A percentile compares a stretch with the other conserved stretches of the same genome.
These are phyloP conservation scores for Helicoverpa armigera DNA, from an alignment of 1,140 invertebrate genomes.

Conservation along the genomic window DNA sequence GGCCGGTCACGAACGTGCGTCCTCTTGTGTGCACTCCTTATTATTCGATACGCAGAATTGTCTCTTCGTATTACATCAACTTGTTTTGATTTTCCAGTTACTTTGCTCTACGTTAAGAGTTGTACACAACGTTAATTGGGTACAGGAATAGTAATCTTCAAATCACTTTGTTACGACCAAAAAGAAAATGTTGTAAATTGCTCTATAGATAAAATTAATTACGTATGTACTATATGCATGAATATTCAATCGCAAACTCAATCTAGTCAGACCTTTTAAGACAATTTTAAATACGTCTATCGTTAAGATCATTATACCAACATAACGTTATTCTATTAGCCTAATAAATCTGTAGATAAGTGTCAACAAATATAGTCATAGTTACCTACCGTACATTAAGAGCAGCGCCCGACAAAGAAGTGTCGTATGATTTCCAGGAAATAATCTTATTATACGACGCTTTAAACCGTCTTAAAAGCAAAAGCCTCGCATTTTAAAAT, in stretches of 20 bases:
- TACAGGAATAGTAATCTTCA: no score
- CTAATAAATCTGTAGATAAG: constrained; percentile 19
- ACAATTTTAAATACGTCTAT: no score
- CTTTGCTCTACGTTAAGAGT: constrained; percentile 11
- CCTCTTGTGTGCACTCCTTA: constrained; percentile 47
- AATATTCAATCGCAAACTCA: no score
- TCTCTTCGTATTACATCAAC: constrained; percentile 44
- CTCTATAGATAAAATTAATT: no score
- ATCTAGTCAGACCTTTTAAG: no score
- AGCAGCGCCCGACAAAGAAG: constrained; percentile 61
- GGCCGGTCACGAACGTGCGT: constrained; percentile 66
- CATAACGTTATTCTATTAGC: constrained; percentile 6
- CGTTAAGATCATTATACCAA: no score
- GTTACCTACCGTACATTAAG: constrained; percentile 18
- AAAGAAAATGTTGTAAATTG: no score
- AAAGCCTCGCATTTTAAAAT: constrained; percentile 84
- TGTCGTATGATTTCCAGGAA: constrained; percentile 80
- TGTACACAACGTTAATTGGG: neutral
- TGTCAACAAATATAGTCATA: constrained; percentile 17
- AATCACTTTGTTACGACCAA: no score
- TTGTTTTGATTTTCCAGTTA: constrained; percentile 10
- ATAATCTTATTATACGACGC: constrained; percentile 77
- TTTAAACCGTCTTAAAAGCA: constrained; percentile 83
- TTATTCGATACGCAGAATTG: constrained; percentile 49
- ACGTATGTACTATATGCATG: no score